Conservation (phyloP, 2,113 vertebrate genomes). For the Triplophysa dalaica region DNA sequence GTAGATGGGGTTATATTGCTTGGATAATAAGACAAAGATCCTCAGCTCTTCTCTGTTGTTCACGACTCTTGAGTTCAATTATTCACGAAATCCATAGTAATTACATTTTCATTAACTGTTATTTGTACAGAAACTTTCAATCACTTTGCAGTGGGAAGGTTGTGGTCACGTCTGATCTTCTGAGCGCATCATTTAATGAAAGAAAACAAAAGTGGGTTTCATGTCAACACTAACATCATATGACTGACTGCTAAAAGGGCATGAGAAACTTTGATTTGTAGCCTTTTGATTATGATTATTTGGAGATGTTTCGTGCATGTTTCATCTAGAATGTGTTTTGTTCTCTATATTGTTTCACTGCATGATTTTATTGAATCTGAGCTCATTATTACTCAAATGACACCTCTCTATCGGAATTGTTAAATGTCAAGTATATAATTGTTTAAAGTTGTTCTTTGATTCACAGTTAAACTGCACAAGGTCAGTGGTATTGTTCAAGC, state of each 20-base stretch:
- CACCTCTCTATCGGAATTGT: not conserved
- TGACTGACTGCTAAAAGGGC: constrained; percentile 25
- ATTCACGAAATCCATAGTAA: constrained; percentile 42
- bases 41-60: constrained; percentile 13
- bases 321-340: constrained; percentile 1
- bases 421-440: not conserved
- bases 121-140: constrained; percentile 47
- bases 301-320: constrained; percentile 3
- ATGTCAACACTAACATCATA: constrained; percentile 16
- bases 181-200: constrained; percentile 46
- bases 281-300: constrained; percentile 4
- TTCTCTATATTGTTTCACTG: not conserved
- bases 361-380: constrained; percentile 5
- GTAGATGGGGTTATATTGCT: constrained; percentile 40
- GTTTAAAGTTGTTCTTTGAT: constrained; percentile 1
- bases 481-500: not conserved
- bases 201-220: constrained; percentile 50
- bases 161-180: constrained; percentile 25
- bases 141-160: constrained; percentile 23
- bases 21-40: constrained; percentile 41
- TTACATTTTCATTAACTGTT: constrained; percentile 54
- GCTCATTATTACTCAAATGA: not conserved
- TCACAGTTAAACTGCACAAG: constrained; percentile 10
- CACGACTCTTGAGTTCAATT: constrained; percentile 42
- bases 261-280: constrained; percentile 17